Percentiles rank a stretch among this genome's conserved stretches.
phyloP scores from a whole-genome alignment of 1,140 invertebrate genomes.

The Araneus ventricosus region DNA sequence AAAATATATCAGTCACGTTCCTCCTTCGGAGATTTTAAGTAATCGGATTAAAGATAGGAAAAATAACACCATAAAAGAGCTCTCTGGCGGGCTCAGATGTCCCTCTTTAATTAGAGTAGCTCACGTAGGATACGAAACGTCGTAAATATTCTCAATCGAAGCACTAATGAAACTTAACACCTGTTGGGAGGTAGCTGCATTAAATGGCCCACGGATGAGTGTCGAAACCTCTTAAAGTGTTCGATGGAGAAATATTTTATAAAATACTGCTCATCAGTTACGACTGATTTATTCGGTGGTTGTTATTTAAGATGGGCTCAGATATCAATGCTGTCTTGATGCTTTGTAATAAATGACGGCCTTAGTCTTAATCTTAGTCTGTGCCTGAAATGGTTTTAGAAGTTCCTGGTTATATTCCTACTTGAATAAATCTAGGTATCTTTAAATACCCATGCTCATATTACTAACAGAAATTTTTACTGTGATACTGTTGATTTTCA shows the following conservation, averaged over 20 bases:
- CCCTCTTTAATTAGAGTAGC: slow-evolving; percentile 11
- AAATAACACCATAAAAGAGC: not conserved
- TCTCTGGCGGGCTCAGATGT: not conserved
- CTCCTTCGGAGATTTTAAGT: not conserved
- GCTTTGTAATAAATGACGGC: not conserved
- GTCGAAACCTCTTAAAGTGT: slow-evolving; percentile 3
- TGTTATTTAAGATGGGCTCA: not conserved
- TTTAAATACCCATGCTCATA: too few relatives aligned
- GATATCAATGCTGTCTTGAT: not conserved
- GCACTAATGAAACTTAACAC: slow-evolving; percentile 14
- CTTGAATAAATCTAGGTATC: too few relatives aligned
- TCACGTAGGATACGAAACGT: not conserved
- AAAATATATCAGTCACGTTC: slow-evolving; percentile 35
- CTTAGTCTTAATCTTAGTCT: not conserved
- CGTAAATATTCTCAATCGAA: slow-evolving; percentile 7
- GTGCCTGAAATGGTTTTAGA: not conserved
- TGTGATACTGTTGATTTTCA: too few relatives aligned
- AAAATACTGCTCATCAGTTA: not conserved
- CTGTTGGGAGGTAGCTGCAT: not conserved
- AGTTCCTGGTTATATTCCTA: too few relatives aligned
- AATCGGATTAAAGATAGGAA: slow-evolving; percentile 11
- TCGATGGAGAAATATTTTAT: not conserved
- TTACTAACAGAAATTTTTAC: too few relatives aligned
- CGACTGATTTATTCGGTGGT: slow-evolving; percentile 5
- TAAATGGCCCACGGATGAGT: not conserved